These are phyloP conservation scores for Eulacestoma nigropectus DNA, from an alignment of 2,113 vertebrate species.

Conservation along the genomic window DNA sequence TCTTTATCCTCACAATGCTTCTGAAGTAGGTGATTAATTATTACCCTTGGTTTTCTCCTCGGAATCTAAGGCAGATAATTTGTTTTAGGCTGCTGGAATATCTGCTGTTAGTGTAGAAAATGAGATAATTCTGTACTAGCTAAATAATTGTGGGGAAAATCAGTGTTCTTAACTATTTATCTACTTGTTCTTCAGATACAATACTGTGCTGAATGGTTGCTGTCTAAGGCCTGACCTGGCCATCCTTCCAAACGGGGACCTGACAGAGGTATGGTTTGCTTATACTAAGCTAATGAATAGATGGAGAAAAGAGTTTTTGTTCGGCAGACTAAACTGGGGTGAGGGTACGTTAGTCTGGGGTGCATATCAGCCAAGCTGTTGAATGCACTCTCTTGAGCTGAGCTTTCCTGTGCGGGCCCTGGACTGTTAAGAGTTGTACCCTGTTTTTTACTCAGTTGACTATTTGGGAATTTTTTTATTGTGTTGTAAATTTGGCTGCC, in stretches of 20 bases:
- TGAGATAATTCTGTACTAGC: background rate
- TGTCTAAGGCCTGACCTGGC: constrained; percentile 86
- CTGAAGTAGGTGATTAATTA: background rate
- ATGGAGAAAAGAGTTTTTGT: background rate
- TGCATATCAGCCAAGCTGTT: background rate
- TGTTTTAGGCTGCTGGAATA: background rate
- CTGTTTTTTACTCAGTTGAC: background rate
- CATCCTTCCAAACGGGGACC: constrained; percentile 84
- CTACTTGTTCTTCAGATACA: constrained; percentile 75
- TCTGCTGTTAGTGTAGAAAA: background rate
- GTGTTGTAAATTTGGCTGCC: background rate
- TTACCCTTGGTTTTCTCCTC: background rate
- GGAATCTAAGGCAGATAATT: background rate
- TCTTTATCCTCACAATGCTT: background rate
- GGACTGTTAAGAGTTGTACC: background rate
- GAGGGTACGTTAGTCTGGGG: background rate
- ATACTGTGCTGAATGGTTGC: constrained; percentile 83
- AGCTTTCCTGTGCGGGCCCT: background rate
- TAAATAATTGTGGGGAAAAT: background rate
- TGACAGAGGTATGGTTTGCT: constrained; percentile 82
- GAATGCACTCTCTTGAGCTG: background rate
- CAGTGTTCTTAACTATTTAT: background rate
- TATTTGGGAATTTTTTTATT: background rate
- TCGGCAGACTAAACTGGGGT: background rate
- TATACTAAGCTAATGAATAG: background rate